A percentile compares a stretch with the other conserved stretches of the same genome.
Conservation (phyloP, 2,797 vertebrate species). For the Sebastes hopkinsi region DNA sequence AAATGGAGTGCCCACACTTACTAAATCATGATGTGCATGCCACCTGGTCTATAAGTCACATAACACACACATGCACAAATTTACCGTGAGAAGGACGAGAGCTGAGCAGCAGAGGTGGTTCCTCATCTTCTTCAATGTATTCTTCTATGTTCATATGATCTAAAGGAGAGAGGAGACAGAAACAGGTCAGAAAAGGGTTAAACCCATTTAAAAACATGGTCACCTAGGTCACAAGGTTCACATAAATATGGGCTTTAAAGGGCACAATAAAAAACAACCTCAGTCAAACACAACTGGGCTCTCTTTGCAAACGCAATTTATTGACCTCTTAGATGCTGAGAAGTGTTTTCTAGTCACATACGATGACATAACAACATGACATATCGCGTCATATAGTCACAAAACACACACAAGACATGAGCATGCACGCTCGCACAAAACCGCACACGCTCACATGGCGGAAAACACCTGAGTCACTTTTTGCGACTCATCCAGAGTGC, state of each 20-base stretch:
- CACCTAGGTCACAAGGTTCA: background rate
- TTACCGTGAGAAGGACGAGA: constrained; percentile 81
- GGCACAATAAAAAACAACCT: background rate
- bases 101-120: constrained; percentile 84
- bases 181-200: background rate
- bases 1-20: background rate
- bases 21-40: background rate
- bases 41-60: background rate
- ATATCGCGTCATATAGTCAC: background rate
- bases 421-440: background rate
- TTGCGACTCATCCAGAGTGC: constrained; percentile 15
- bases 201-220: background rate
- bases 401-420: background rate
- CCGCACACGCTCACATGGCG: background rate
- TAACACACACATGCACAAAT: background rate
- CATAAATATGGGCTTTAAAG: background rate
- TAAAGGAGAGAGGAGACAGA: constrained; percentile 40
- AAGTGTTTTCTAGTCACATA: background rate
- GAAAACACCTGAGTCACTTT: constrained; percentile 69
- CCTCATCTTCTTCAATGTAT: constrained; percentile 86
- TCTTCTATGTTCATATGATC: constrained; percentile 86
- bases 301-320: background rate
- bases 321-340: background rate
- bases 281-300: background rate
- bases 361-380: background rate